Conservation (phyloP, 2,888 invertebrate species). For the Apamea sordens region DNA sequence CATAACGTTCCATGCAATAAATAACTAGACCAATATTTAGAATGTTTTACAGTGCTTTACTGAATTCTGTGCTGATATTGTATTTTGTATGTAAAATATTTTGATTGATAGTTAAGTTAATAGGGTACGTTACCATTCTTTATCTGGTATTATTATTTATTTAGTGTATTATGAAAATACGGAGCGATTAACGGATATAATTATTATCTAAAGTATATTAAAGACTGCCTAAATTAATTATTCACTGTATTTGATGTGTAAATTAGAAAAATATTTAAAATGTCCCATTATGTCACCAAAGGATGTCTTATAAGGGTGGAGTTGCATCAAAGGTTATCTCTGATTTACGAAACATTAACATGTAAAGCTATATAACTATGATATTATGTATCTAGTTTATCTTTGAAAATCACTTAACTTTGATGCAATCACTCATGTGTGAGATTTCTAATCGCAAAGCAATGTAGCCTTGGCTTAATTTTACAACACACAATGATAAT, state of each 20-base stretch:
- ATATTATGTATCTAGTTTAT: constrained; percentile 33
- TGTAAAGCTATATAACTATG: constrained; percentile 16
- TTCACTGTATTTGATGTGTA: constrained; percentile 84
- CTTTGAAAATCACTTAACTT: constrained; percentile 58
- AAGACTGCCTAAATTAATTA: constrained; percentile 90
- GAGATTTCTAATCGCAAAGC: constrained; percentile 68
- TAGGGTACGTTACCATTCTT: constrained; percentile 88
- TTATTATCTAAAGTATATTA: constrained; percentile 86
- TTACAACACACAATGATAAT: constrained; percentile 65
- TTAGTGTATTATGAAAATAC: constrained; percentile 83
- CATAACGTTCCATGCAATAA: constrained; percentile 83
- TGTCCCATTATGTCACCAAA: constrained; percentile 72
- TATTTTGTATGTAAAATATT: constrained; percentile 82
- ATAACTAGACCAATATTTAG: constrained; percentile 90
- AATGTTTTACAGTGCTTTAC: constrained; percentile 88
- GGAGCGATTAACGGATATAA: constrained; percentile 81
- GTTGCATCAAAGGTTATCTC: constrained; percentile 52
- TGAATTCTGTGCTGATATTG: constrained; percentile 86
- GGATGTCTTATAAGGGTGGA: constrained; percentile 44
- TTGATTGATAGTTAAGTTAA: constrained; percentile 83
- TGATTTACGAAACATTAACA: constrained; percentile 19
- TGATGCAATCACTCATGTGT: constrained; percentile 62
- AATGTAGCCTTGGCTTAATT: constrained; percentile 69
- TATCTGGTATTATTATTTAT: constrained; percentile 87
- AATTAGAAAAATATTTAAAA: constrained; percentile 81